Percentiles rank a stretch among this genome's conserved stretches.
These are phyloP conservation scores for Heliconius sara DNA, from an alignment of 2,888 invertebrate species.

Conservation along the genomic window DNA sequence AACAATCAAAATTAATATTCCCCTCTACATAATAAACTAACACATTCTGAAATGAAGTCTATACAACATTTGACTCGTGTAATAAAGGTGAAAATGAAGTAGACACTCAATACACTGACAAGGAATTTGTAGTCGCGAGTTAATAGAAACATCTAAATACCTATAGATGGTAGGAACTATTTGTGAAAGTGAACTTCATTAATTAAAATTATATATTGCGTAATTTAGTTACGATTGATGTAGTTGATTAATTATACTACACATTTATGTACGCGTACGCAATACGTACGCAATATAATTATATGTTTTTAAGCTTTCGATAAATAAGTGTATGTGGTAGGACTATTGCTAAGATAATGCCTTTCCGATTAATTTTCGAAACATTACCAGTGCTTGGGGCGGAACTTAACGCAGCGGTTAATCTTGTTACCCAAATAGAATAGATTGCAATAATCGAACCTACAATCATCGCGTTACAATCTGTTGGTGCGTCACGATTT, in stretches of 20 bases:
- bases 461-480: too few relatives aligned
- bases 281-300: too few relatives aligned
- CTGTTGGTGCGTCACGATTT: too few relatives aligned
- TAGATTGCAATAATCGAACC: too few relatives aligned
- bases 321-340: too few relatives aligned
- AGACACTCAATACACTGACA: conserved; percentile 20
- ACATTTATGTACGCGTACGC: too few relatives aligned
- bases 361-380: too few relatives aligned
- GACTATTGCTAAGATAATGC: too few relatives aligned
- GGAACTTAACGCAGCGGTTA: too few relatives aligned
- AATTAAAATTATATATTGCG: not conserved
- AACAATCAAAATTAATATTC: not conserved
- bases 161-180: not conserved
- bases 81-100: conserved; percentile 30
- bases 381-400: too few relatives aligned
- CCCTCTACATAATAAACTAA: conserved; percentile 6
- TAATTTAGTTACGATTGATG: not conserved
- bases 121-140: conserved; percentile 10
- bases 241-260: not conserved
- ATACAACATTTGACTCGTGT: conserved; percentile 26
- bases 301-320: too few relatives aligned
- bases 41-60: conserved; percentile 27
- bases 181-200: not conserved
- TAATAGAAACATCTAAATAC: conserved; percentile 6
- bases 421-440: too few relatives aligned